Percentiles rank a stretch among this genome's conserved stretches.
phyloP scores from a whole-genome alignment of 2,797 vertebrate genomes.

The Protosalanx chinensis region DNA sequence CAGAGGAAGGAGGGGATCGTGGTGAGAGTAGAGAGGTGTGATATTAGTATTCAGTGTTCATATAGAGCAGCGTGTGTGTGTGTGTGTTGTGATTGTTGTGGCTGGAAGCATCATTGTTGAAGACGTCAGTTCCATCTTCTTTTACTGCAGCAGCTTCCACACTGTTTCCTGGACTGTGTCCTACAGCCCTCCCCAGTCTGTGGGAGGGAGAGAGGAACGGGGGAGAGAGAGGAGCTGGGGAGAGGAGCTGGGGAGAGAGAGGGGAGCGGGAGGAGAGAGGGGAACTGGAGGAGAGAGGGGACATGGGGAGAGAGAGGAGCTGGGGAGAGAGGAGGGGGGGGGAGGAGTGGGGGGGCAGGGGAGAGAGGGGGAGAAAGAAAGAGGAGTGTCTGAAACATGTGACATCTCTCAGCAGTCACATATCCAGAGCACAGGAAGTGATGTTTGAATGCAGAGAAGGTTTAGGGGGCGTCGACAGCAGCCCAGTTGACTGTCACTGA shows the following conservation, averaged over 20 bases:
- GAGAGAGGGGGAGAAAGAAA: not conserved
- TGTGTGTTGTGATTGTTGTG: not conserved
- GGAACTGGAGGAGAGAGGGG: too few species aligned
- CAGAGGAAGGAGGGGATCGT: slow-evolving; percentile 8
- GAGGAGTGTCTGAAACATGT: not conserved
- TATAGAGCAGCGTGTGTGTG: slow-evolving; percentile 6
- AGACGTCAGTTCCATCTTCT: slow-evolving; percentile 2
- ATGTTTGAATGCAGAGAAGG: slow-evolving; percentile 9
- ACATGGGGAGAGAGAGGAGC: too few species aligned
- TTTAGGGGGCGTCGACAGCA: slow-evolving; percentile 35
- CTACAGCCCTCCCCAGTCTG: too few species aligned
- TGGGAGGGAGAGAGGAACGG: too few species aligned
- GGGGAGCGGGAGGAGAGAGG: not conserved
- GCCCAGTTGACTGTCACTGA: slow-evolving; percentile 33
- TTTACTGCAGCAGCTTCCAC: not conserved
- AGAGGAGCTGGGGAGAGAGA: too few species aligned
- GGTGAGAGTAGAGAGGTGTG: slow-evolving; percentile 25
- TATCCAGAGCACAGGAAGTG: slow-evolving; percentile 10
- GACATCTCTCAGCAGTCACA: not conserved
- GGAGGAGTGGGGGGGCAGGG: too few species aligned
- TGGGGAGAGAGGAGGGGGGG: not conserved
- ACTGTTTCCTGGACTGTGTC: too few species aligned
- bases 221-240: too few species aligned
- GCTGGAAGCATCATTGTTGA: not conserved
- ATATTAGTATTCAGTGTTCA: slow-evolving; percentile 19